These are phyloP conservation scores for Fregata magnificens DNA, from an alignment of 2,113 vertebrate species.

Conservation along the genomic window DNA sequence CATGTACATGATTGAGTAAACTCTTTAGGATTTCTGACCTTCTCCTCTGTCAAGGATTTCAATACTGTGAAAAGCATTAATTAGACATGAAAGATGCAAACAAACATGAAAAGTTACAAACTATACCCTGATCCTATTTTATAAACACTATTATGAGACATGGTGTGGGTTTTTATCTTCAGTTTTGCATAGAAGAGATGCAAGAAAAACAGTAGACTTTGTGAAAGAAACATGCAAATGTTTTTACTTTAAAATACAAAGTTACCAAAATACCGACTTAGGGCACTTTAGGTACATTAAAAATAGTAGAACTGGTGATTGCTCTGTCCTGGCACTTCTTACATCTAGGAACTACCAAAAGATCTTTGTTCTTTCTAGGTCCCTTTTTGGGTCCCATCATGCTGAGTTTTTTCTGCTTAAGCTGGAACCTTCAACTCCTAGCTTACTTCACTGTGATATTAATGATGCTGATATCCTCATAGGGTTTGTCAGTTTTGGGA, in stretches of 20 bases:
- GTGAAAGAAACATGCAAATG: not conserved
- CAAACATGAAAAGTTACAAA: not conserved
- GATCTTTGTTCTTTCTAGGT: not conserved
- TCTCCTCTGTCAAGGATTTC: not conserved
- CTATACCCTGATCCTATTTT: not conserved
- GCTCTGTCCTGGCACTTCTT: not conserved
- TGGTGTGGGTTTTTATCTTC: not conserved
- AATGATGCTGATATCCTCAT: conserved; percentile 98
- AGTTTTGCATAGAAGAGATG: not conserved
- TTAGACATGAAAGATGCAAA: not conserved
- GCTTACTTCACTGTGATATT: conserved; percentile 94
- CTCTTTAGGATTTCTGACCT: not conserved
- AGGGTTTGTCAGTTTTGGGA: conserved; percentile 97
- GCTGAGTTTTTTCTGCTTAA: not conserved
- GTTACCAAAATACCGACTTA: conserved; percentile 43
- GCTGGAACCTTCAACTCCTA: not conserved
- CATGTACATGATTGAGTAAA: not conserved
- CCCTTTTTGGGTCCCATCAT: not conserved
- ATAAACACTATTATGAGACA: not conserved
- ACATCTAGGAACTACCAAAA: not conserved
- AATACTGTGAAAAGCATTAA: not conserved
- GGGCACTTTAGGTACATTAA: conserved; percentile 39
- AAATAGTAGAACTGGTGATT: not conserved
- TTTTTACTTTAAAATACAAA: conserved; percentile 44
- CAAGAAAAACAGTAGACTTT: not conserved